A percentile compares a stretch with the other conserved stretches of the same genome.
Conservation (phyloP, 2,113 vertebrate genomes). For the Lycaon pictus region DNA sequence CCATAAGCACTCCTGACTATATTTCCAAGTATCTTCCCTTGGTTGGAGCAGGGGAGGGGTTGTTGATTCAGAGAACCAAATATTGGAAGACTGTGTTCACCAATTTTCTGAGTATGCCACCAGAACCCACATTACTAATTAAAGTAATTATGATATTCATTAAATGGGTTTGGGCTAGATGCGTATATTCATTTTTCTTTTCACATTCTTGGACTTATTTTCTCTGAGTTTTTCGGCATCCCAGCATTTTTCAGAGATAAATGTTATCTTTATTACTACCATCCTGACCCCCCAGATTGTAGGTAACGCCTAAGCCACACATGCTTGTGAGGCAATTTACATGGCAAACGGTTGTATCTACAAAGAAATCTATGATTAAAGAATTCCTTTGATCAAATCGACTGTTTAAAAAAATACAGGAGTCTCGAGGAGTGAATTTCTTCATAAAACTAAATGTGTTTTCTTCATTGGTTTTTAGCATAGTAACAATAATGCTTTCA, state of each 20-base stretch:
- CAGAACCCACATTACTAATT: neutral
- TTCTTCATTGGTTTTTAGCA: conserved; percentile 51
- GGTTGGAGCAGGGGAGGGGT: neutral
- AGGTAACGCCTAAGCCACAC: neutral
- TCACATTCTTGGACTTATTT: neutral
- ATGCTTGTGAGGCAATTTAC: neutral
- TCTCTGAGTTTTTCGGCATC: neutral
- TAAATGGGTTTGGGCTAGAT: neutral
- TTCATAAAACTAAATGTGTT: conserved; percentile 60
- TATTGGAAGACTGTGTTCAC: neutral
- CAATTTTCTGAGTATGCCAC: neutral
- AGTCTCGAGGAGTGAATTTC: conserved; percentile 56
- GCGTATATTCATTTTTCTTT: neutral
- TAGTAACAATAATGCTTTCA: neutral
- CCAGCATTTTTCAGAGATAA: neutral
- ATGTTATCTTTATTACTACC: neutral
- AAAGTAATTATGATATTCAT: neutral
- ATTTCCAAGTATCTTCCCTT: neutral
- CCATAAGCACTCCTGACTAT: neutral
- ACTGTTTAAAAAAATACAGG: neutral
- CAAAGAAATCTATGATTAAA: neutral
- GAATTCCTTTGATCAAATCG: conserved; percentile 41
- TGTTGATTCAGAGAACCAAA: conserved; percentile 42
- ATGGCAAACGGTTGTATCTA: neutral
- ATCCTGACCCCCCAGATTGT: neutral